Base-by-base conservation (phyloP, 2,113 vertebrate genomes). In the Prietella phreatophila region DNA sequence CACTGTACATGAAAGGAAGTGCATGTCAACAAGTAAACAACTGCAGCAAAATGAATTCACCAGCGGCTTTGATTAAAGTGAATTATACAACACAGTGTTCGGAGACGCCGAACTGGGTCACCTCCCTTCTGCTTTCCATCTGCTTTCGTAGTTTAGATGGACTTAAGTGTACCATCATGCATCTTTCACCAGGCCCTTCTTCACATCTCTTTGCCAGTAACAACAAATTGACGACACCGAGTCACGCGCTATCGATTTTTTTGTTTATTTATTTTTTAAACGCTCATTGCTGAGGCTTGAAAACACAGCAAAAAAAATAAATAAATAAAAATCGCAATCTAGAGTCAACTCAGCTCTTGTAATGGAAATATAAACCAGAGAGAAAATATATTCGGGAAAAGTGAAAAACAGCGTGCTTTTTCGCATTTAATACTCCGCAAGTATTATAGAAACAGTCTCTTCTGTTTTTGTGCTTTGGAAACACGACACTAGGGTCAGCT, bases 151-250 rank as follows among this genome's bases (percentile, higher is more conserved):
- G 76, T 80, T 80, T 80, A 53, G 50, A 80, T 15, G 50, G 50
- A 80, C 50, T 80, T n/a, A 80, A 80, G 50, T 55, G 76, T 55
- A 55, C 76, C 76, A 55, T 80, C 76, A 80, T 27, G 50, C 13
- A 50, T 47, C 20, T 53, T 50, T 78, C 75, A 75, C 9, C 25
- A 47, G 71, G 71, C 8, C 20, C 20, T 47, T 42, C 22, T 75
- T 75, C 71, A 14, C 42, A 53, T 13, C 75, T 78, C 3, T 78
- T 78, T 50, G 25, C 42, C 25, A 25, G 7, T 27, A 76, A 76
- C 73, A 76, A 76, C 39, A 79, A 55, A 79, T 55, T 30, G 36
- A 75, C 71, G 50, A 42, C 42, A 14, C 4, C 42, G 3, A 30
- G 50, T 80, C 76, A 55, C 25, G 2, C 6, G 47, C 76, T 55